Percentiles rank a stretch among this genome's conserved stretches.
Evolutionary conservation across 2,888 invertebrate genomes (phyloP).

Genomic region (Caprella mutica): DNA sequence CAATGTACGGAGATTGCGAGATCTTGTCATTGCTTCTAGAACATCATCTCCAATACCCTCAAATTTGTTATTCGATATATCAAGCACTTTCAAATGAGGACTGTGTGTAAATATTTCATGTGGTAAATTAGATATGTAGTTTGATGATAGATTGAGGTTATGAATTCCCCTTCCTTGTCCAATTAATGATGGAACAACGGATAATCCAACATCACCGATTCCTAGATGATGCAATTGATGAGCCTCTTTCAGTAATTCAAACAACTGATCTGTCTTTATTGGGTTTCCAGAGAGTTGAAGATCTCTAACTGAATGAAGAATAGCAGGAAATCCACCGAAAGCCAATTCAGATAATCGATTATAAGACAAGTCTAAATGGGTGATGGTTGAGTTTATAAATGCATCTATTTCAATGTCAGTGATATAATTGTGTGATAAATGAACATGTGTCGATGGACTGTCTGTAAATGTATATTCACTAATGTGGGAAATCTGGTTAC

Average conservation of each 20-base stretch:
- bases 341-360: slow-evolving; percentile 50
- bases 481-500: slow-evolving; percentile 60
- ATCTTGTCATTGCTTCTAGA: slow-evolving; percentile 14
- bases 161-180: no score
- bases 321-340: slow-evolving; percentile 15
- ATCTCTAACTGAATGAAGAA: slow-evolving; percentile 15
- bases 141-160: slow-evolving; percentile 36
- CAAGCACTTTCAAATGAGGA: slow-evolving; percentile 36
- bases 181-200: slow-evolving; percentile 18
- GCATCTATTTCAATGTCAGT: slow-evolving; percentile 61
- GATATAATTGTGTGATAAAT: slow-evolving; percentile 60
- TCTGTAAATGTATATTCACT: slow-evolving; percentile 36
- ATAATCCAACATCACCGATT: slow-evolving; percentile 31
- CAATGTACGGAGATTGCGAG: slow-evolving; percentile 25
- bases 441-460: slow-evolving; percentile 46
- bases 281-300: slow-evolving; percentile 29
- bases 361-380: slow-evolving; percentile 60
- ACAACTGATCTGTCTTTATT: slow-evolving; percentile 15
- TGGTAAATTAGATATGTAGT: slow-evolving; percentile 36
- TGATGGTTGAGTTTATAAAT: slow-evolving; percentile 57
- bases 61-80: slow-evolving; percentile 37
- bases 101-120: slow-evolving; percentile 34
- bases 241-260: slow-evolving; percentile 11
- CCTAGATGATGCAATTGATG: slow-evolving; percentile 17
- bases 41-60: slow-evolving; percentile 33